Conservation (phyloP, 1,140 invertebrate genomes). For the Pseudoatta argentina region DNA sequence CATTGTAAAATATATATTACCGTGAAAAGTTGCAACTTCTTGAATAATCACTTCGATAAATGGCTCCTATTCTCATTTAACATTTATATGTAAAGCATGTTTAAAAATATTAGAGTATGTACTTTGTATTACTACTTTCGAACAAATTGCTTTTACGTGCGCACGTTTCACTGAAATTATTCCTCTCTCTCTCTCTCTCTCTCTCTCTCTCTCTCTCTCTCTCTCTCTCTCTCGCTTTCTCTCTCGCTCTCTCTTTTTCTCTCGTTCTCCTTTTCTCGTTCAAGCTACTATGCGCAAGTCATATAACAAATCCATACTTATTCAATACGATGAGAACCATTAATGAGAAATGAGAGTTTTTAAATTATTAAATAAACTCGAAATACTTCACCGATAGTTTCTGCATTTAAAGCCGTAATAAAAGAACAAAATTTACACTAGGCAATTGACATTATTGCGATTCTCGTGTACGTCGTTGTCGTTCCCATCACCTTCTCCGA, state of each 20-base stretch:
- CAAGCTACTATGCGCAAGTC: not conserved
- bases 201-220: not conserved
- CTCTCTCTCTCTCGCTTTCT: too few relatives aligned
- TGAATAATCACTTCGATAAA: not conserved
- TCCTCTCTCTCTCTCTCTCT: not conserved
- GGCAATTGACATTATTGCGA: slow-evolving; percentile 13
- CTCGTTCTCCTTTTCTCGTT: not conserved
- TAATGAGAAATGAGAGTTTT: slow-evolving; percentile 14
- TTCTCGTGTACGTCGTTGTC: slow-evolving; percentile 30
- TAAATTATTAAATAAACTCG: slow-evolving; percentile 27
- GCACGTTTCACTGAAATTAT: not conserved
- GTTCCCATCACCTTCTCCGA: slow-evolving; percentile 8
- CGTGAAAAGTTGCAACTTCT: not conserved
- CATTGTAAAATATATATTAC: not conserved
- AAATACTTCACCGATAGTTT: not conserved
- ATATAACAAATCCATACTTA: not conserved
- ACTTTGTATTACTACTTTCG: not conserved
- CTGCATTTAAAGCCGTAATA: slow-evolving; percentile 14
- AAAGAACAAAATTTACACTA: slow-evolving; percentile 26
- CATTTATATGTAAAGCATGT: not conserved
- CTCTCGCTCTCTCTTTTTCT: too few relatives aligned
- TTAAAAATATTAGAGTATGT: slow-evolving; percentile 14
- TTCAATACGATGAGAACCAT: not conserved
- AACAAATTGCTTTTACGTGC: slow-evolving; percentile 3
- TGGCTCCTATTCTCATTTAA: not conserved